Evolutionary conservation across 2,797 vertebrate species (phyloP).

Genomic region (Smutsia temminckii): DNA sequence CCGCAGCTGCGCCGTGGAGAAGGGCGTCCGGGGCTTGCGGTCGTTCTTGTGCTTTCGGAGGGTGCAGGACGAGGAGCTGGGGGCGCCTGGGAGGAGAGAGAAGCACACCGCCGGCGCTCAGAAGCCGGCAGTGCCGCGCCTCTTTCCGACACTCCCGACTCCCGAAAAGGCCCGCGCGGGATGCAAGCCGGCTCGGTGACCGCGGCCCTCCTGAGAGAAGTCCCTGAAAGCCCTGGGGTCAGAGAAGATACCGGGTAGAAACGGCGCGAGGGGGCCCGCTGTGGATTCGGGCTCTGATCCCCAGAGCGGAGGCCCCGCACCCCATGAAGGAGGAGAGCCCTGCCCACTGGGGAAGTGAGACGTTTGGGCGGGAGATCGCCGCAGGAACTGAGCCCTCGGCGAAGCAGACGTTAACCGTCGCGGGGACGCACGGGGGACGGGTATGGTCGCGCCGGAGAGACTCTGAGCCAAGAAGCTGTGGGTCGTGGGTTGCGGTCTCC

Average conservation of each 20-base stretch:
- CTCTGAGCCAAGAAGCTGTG: not conserved
- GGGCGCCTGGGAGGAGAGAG: conserved; percentile 83
- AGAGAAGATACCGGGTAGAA: not conserved
- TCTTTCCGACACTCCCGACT: not conserved
- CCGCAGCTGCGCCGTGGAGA: conserved; percentile 96
- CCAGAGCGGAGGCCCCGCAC: too few relatives aligned
- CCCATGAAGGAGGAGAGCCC: not conserved
- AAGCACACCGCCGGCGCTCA: not conserved
- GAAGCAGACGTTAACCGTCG: too few relatives aligned
- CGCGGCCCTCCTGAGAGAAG: not conserved
- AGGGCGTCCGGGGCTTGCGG: conserved; percentile 96
- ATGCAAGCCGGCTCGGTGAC: not conserved
- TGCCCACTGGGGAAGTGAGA: not conserved
- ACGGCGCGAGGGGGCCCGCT: too few relatives aligned
- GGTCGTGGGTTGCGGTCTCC: too few relatives aligned
- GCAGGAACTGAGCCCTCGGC: not conserved
- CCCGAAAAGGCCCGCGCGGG: not conserved
- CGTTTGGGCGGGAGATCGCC: not conserved
- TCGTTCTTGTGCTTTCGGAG: conserved; percentile 97
- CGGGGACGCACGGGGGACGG: not conserved
- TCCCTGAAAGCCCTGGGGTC: not conserved
- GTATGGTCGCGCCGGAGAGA: not conserved
- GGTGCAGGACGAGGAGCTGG: conserved; percentile 90
- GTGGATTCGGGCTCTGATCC: not conserved
- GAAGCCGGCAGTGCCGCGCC: not conserved